Conservation (phyloP, 1,140 invertebrate species). For the Drosophila melanogaster region Release_6_plus_ISO1_MT NT_033777.3:10335501-10336000, state of each 20-base stretch:
- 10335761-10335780: constrained; percentile 48
- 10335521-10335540: constrained; percentile 63
- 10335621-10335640: constrained; percentile 52
- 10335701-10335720: constrained; percentile 19
- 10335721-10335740: background rate
- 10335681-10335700: constrained; percentile 45
- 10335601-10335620: constrained; percentile 23
- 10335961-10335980: constrained; percentile 32
- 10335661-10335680: constrained; percentile 25
- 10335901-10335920: constrained; percentile 26
- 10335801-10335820: background rate
- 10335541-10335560: constrained; percentile 64
- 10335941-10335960: constrained; percentile 30
- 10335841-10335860: constrained; percentile 3
- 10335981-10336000: constrained; percentile 50
- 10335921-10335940: constrained; percentile 10
- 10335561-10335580: constrained; percentile 63
- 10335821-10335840: background rate
- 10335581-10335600: constrained; percentile 77
- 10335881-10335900: constrained; percentile 51
- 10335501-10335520: constrained; percentile 72
- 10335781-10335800: constrained; percentile 41
- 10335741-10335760: constrained; percentile 15
- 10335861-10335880: constrained; percentile 30
- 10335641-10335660: constrained; percentile 68